Conservation (phyloP, 2,888 invertebrate genomes). For the Acrobasis consociella region DNA sequence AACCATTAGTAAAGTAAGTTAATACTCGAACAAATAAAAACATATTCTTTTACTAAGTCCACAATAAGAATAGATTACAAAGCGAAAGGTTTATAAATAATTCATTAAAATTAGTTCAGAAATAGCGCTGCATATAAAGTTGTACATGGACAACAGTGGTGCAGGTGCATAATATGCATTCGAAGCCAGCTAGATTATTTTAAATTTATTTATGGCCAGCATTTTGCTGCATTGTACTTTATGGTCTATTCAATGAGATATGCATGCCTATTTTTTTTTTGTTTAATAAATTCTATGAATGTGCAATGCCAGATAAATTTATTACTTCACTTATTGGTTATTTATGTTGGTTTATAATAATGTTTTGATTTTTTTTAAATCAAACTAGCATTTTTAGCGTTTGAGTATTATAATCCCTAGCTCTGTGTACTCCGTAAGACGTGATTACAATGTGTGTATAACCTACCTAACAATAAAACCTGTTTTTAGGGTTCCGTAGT, state of each 20-base stretch:
- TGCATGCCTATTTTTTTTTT: not conserved
- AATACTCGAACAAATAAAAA: not conserved
- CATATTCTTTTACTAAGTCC: not conserved
- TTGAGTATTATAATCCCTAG: no score
- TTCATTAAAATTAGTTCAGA: not conserved
- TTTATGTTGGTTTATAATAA: no score
- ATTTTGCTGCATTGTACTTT: not conserved
- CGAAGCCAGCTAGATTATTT: constrained; percentile 6
- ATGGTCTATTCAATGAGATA: constrained; percentile 1
- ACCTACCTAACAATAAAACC: no score
- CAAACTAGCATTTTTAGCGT: no score
- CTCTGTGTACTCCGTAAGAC: no score
- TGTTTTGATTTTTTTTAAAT: no score
- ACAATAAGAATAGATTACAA: not conserved
- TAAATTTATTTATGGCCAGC: constrained; percentile 13
- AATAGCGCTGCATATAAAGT: not conserved
- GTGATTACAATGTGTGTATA: no score
- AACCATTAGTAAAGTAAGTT: no score
- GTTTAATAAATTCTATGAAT: not conserved
- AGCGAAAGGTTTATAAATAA: not conserved
- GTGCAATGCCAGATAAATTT: not conserved
- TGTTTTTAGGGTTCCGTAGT: no score
- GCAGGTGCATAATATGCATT: constrained; percentile 12
- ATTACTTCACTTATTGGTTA: no score
- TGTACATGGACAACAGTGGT: not conserved